Conservation (phyloP, 2,888 invertebrate species). For the Pristionchus arcanus region DNA sequence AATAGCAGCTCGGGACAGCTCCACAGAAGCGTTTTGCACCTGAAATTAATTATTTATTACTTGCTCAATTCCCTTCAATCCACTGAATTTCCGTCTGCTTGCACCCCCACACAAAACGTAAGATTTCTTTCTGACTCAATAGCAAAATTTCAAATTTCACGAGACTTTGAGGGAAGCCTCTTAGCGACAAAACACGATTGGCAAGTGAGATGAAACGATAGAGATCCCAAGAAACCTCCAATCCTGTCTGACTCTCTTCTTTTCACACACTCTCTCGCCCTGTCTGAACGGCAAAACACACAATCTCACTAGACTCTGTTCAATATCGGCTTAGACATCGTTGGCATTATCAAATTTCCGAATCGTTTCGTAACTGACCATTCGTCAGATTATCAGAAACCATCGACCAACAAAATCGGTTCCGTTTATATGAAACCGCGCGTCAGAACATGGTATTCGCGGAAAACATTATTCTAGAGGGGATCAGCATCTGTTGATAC, state of each 20-base stretch:
- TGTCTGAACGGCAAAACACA: not conserved
- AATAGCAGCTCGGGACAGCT: constrained; percentile 1
- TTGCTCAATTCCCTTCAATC: too few species aligned
- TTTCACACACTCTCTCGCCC: not conserved
- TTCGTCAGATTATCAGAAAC: not conserved
- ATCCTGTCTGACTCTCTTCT: too few species aligned
- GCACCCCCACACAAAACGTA: too few species aligned
- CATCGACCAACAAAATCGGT: not conserved
- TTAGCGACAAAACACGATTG: constrained; percentile 13
- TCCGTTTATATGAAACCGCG: not conserved
- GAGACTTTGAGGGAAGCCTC: not conserved
- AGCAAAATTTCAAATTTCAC: not conserved
- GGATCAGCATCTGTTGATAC: not conserved
- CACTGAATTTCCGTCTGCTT: too few species aligned
- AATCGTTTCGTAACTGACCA: not conserved
- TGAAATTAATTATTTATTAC: not conserved
- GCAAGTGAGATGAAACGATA: not conserved
- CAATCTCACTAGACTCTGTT: not conserved
- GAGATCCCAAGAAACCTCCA: not conserved
- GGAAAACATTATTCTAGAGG: not conserved
- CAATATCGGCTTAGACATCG: not conserved
- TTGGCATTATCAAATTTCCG: constrained; percentile 1
- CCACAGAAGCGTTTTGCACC: not conserved
- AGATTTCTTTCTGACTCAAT: too few species aligned
- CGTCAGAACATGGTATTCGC: not conserved